phyloP scores from a whole-genome alignment of 1,140 invertebrate species.

The Drosophila sp. region DNA sequence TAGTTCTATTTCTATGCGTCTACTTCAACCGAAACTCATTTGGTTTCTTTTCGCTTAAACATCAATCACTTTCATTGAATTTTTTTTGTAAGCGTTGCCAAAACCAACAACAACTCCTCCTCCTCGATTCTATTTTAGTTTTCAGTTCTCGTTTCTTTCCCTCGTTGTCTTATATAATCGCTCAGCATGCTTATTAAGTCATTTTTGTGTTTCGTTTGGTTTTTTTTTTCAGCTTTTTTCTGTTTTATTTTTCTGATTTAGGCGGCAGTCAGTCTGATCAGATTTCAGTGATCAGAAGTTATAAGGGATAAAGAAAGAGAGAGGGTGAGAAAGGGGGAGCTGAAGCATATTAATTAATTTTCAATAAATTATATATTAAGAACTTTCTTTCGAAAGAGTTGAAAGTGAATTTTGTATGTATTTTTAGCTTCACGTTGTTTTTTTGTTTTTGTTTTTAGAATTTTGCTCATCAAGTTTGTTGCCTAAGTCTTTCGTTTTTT shows the following conservation, averaged over 20 bases:
- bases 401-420: slow-evolving; percentile 49
- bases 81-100: slow-evolving; percentile 62
- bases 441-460: slow-evolving; percentile 13
- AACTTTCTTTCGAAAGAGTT: slow-evolving; percentile 38
- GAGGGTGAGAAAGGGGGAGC: neutral
- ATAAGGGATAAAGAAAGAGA: neutral
- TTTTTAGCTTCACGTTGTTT: neutral
- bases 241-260: slow-evolving; percentile 36
- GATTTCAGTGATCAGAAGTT: slow-evolving; percentile 2
- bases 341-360: slow-evolving; percentile 57
- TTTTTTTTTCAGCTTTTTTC: slow-evolving; percentile 11
- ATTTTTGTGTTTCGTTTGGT: slow-evolving; percentile 40
- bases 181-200: slow-evolving; percentile 68
- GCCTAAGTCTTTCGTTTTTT: slow-evolving; percentile 66
- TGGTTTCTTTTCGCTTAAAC: slow-evolving; percentile 45
- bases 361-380: slow-evolving; percentile 50
- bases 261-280: slow-evolving; percentile 23
- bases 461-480: slow-evolving; percentile 34
- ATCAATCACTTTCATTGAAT: slow-evolving; percentile 82
- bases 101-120: slow-evolving; percentile 17
- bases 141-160: slow-evolving; percentile 30
- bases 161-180: slow-evolving; percentile 61
- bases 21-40: slow-evolving; percentile 13
- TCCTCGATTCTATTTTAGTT: slow-evolving; percentile 19
- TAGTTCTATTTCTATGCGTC: neutral